These are phyloP conservation scores for Oceanodroma leucorhoa DNA, from an alignment of 2,797 vertebrate species.

Conservation along the genomic window DNA sequence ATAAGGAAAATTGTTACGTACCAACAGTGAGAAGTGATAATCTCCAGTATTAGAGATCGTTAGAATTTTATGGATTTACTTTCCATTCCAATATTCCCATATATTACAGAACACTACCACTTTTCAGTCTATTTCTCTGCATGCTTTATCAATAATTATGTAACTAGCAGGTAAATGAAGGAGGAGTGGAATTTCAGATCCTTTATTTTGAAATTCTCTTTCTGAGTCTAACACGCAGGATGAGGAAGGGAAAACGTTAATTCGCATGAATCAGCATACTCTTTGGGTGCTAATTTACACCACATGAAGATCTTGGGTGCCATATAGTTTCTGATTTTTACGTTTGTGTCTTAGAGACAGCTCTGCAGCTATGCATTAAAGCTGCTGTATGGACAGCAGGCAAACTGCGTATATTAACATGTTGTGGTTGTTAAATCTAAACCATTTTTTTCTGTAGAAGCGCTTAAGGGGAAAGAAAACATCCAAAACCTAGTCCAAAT, in stretches of 20 bases:
- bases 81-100: background rate
- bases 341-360: background rate
- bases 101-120: background rate
- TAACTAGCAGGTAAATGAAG: background rate
- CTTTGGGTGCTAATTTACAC: background rate
- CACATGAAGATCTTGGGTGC: background rate
- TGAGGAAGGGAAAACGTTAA: background rate
- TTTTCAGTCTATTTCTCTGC: background rate
- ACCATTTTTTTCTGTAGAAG: background rate
- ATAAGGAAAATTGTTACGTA: background rate
- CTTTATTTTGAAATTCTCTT: background rate
- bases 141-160: background rate
- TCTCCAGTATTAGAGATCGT: background rate
- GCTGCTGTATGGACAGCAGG: conserved; percentile 27
- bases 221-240: background rate
- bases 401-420: conserved; percentile 12
- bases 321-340: background rate
- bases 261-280: background rate
- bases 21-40: background rate
- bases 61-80: background rate
- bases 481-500: conserved; percentile 27
- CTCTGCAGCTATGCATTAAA: background rate
- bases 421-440: conserved; percentile 22
- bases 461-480: conserved; percentile 19
- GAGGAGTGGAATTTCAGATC: background rate